phyloP scores from a whole-genome alignment of 1,140 invertebrate genomes.

The Aphis gossypii region DNA sequence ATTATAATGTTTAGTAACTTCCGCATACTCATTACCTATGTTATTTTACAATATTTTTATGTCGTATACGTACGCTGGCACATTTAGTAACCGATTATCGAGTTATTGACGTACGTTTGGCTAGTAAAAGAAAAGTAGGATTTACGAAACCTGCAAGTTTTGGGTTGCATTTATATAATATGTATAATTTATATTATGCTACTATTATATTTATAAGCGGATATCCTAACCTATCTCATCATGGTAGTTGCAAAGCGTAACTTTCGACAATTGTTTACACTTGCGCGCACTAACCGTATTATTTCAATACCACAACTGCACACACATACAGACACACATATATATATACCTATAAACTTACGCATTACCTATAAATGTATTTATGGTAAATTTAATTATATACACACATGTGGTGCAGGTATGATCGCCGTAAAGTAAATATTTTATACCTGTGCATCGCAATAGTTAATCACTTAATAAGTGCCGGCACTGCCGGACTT shows the following conservation, averaged over 20 bases:
- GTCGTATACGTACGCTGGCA: neutral
- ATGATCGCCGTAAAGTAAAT: neutral
- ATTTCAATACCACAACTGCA: neutral
- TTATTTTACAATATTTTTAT: neutral
- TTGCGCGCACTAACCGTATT: neutral
- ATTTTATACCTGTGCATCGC: neutral
- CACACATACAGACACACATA: too few relatives aligned
- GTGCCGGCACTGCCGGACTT: neutral
- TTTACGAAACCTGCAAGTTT: neutral
- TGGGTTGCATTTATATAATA: too few relatives aligned
- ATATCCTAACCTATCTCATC: neutral
- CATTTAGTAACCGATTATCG: neutral
- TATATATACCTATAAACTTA: too few relatives aligned
- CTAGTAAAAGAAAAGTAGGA: neutral
- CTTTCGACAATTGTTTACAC: neutral
- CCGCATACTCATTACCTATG: too few relatives aligned
- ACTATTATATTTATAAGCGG: neutral
- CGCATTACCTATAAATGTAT: neutral
- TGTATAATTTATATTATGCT: neutral
- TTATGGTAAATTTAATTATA: neutral
- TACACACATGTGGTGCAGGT: neutral
- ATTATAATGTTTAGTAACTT: too few relatives aligned
- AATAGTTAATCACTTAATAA: neutral
- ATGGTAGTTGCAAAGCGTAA: neutral
- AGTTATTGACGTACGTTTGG: neutral